A percentile compares a stretch with the other conserved stretches of the same genome.
Evolutionary conservation across 2,113 vertebrate genomes (phyloP).

Genomic region (Macrotis lagotis): DNA sequence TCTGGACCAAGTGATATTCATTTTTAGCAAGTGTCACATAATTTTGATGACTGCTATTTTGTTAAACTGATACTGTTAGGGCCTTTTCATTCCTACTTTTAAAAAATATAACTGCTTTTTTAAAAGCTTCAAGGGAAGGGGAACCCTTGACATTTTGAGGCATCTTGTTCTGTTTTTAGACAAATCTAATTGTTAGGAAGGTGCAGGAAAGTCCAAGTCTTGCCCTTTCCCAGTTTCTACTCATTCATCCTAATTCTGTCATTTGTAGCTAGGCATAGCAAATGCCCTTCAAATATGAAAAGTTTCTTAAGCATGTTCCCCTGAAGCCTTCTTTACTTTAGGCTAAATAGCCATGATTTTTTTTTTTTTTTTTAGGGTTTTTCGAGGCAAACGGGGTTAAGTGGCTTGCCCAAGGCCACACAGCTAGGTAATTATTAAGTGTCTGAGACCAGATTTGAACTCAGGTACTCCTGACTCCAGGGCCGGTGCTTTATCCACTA

Average conservation of each 20-base stretch:
- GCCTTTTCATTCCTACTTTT: not conserved
- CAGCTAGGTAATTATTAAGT: too few relatives aligned
- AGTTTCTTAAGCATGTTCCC: not conserved
- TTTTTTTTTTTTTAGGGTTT: too few relatives aligned
- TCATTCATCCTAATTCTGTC: not conserved
- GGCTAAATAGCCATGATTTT: not conserved
- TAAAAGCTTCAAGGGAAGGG: not conserved
- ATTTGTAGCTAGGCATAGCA: not conserved
- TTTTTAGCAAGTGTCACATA: too few relatives aligned
- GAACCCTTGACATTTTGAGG: not conserved
- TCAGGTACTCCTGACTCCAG: too few relatives aligned
- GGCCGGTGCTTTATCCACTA: too few relatives aligned
- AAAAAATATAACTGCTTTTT: not conserved
- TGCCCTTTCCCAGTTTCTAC: not conserved
- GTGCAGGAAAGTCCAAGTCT: not conserved
- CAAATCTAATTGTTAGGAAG: not conserved
- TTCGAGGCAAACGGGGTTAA: too few relatives aligned
- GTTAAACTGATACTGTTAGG: not conserved
- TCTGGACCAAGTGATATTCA: not conserved
- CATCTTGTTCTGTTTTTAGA: not conserved
- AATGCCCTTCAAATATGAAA: not conserved
- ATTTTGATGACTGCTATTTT: too few relatives aligned
- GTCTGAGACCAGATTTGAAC: too few relatives aligned
- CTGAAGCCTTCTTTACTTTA: not conserved
- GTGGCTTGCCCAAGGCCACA: too few relatives aligned